Evolutionary conservation across 1,140 invertebrate genomes (phyloP).

Genomic region (Leptinotarsa defecta): DNA sequence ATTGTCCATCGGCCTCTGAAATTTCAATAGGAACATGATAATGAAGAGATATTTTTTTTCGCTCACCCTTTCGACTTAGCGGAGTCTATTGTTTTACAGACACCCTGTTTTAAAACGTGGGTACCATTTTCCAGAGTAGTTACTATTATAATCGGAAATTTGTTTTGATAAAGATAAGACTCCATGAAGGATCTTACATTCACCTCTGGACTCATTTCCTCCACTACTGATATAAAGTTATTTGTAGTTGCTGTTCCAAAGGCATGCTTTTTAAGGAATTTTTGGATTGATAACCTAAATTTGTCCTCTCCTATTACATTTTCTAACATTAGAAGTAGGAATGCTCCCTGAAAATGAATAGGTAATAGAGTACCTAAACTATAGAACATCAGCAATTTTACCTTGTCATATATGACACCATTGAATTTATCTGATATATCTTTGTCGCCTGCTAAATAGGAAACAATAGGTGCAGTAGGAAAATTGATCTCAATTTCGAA

Average conservation of each 20-base stretch:
- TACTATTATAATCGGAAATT: constrained; percentile 31
- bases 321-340: constrained; percentile 31
- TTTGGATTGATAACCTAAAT: constrained; percentile 19
- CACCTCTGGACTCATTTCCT: constrained; percentile 13
- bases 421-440: constrained; percentile 87
- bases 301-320: constrained; percentile 24
- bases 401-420: constrained; percentile 84
- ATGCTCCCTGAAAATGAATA: constrained; percentile 22
- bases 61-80: neutral
- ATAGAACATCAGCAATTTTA: neutral
- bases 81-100: neutral
- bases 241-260: constrained; percentile 31
- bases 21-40: constrained; percentile 9
- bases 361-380: neutral
- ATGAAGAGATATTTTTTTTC: neutral
- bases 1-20: constrained; percentile 37
- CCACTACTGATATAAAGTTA: constrained; percentile 30
- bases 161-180: constrained; percentile 34
- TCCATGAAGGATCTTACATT: constrained; percentile 29
- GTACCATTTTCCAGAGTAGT: constrained; percentile 11
- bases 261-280: constrained; percentile 25
- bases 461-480: constrained; percentile 64
- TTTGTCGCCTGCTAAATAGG: constrained; percentile 65
- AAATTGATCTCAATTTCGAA: constrained; percentile 60
- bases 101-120: constrained; percentile 27